These are phyloP conservation scores for Nettapus auritus DNA, from an alignment of 2,113 vertebrate species.

Conservation along the genomic window DNA sequence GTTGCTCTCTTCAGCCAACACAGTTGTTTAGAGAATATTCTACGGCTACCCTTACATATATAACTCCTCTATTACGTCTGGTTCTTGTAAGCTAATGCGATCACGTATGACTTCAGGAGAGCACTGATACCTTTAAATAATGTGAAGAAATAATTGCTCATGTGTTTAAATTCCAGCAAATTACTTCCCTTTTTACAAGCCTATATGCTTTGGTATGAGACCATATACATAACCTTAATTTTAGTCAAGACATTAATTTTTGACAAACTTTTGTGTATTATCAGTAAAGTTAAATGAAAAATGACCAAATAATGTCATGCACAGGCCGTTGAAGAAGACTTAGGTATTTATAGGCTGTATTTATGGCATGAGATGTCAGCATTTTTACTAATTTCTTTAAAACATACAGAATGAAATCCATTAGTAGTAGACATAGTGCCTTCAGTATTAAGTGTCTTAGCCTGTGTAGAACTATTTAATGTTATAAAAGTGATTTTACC, in stretches of 20 bases:
- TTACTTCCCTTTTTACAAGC: neutral
- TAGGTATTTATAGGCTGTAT: neutral
- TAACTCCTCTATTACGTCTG: neutral
- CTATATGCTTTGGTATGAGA: accelerated
- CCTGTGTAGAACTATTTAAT: neutral
- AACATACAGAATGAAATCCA: neutral
- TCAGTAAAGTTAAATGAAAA: neutral
- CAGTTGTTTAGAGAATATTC: neutral
- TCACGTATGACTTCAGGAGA: neutral
- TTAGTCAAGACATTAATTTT: neutral
- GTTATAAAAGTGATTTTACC: neutral
- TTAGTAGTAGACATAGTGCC: neutral
- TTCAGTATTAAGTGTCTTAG: neutral
- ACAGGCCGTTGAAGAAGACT: neutral
- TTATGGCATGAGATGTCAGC: neutral
- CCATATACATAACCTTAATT: neutral
- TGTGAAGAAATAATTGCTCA: neutral
- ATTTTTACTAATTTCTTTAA: neutral
- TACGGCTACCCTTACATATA: neutral
- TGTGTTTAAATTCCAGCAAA: neutral
- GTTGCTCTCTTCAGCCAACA: neutral
- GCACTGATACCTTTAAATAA: neutral
- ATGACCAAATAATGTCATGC: neutral
- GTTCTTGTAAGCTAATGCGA: neutral
- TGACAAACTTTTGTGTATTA: neutral